Percentiles rank a stretch among this genome's conserved stretches.
Conservation (phyloP, 2,888 invertebrate species). For the Apamea epomidion region DNA sequence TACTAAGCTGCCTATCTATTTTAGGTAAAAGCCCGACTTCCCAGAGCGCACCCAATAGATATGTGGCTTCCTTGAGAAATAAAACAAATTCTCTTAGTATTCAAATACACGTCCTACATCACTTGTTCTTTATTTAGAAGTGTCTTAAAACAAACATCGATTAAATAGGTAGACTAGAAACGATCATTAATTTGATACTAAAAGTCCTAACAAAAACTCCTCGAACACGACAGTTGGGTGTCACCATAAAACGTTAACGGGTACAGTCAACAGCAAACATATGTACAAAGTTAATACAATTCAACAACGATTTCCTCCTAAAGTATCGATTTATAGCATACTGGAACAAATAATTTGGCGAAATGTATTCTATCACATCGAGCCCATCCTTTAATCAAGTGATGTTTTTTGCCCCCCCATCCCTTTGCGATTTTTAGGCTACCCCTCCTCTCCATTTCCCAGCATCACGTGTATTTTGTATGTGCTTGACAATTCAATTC, state of each 20-base stretch:
- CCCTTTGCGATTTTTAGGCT: background rate
- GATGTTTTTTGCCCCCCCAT: background rate
- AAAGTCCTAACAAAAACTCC: slow-evolving; percentile 5
- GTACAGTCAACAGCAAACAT: background rate
- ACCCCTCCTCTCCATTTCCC: background rate
- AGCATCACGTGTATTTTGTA: background rate
- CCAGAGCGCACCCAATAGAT: background rate
- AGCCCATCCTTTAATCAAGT: background rate
- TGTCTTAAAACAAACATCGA: background rate
- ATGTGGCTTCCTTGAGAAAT: background rate
- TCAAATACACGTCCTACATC: background rate
- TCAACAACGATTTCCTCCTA: background rate
- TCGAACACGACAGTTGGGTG: slow-evolving; percentile 11
- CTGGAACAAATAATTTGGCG: background rate
- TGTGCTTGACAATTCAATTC: background rate
- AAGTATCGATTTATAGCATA: background rate
- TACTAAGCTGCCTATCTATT: too few relatives aligned
- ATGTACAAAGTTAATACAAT: background rate
- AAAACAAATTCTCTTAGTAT: background rate
- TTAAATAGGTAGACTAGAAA: background rate
- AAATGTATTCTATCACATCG: background rate
- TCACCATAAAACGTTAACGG: slow-evolving; percentile 15
- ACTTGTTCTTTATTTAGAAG: background rate
- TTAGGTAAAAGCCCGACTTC: background rate
- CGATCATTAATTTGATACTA: background rate